Evolutionary conservation across 2,888 invertebrate species (phyloP).

Genomic region (Tuberolachnus salignus): DNA sequence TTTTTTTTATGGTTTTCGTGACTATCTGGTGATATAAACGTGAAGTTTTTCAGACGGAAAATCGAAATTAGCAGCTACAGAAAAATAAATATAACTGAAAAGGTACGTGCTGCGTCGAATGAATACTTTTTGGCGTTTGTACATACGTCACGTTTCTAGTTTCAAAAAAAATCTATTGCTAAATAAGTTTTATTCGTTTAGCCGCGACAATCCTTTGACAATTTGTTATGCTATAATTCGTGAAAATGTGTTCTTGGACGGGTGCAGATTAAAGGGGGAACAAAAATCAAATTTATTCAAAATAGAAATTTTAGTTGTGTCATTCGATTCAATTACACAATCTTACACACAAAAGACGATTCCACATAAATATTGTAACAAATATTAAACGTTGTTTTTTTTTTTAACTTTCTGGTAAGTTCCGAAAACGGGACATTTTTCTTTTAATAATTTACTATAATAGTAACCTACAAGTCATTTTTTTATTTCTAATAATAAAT

Average conservation of each 20-base stretch:
- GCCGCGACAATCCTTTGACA: conserved; percentile 27
- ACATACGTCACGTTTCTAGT: conserved; percentile 33
- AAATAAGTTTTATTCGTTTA: conserved; percentile 40
- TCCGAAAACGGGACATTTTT: no score
- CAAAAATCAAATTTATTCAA: no score
- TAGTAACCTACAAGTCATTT: no score
- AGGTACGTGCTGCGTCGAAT: conserved; percentile 30
- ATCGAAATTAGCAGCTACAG: conserved; percentile 41
- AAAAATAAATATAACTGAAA: conserved; percentile 43
- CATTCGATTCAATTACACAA: no score
- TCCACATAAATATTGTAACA: no score
- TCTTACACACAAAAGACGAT: no score
- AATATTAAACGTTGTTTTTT: no score
- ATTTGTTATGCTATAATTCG: conserved; percentile 40
- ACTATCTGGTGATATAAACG: conserved; percentile 31
- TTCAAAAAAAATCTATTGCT: conserved; percentile 34
- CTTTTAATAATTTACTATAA: no score
- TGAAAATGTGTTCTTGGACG: conserved; percentile 6
- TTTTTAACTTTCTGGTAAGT: no score
- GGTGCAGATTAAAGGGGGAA: no score
- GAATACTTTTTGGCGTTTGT: conserved; percentile 34
- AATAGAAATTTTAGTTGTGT: no score
- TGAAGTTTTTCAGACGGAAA: conserved; percentile 24
- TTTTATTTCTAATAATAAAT: no score
- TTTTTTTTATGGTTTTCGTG: conserved; percentile 40